These are phyloP conservation scores for Vanessa atalanta DNA, from an alignment of 1,140 invertebrate genomes.

Conservation along the genomic window DNA sequence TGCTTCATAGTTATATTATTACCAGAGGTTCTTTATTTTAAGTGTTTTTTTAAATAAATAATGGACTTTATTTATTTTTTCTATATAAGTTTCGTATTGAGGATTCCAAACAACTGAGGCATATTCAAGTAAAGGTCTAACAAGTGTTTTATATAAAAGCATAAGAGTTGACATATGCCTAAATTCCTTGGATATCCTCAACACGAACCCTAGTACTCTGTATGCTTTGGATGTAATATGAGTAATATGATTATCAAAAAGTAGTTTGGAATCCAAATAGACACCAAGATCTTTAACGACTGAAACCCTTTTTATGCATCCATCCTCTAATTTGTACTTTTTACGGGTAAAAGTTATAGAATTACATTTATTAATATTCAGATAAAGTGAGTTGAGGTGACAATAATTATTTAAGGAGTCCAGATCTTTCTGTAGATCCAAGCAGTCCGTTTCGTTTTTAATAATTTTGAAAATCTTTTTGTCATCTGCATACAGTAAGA, in stretches of 20 bases:
- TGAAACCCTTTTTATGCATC: slow-evolving; percentile 9
- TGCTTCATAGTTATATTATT: not conserved
- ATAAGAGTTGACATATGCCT: slow-evolving; percentile 13
- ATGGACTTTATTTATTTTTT: slow-evolving; percentile 9
- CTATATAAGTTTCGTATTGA: slow-evolving; percentile 14
- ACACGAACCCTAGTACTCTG: not conserved
- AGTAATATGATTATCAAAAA: slow-evolving; percentile 10
- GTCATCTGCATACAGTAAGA: no score
- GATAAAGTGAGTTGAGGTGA: not conserved
- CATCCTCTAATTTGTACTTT: not conserved
- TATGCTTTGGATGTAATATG: slow-evolving; percentile 16
- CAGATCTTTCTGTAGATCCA: not conserved
- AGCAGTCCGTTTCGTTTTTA: not conserved
- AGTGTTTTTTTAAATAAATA: slow-evolving; percentile 12
- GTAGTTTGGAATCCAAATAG: not conserved
- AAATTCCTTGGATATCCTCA: slow-evolving; percentile 14
- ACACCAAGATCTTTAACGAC: slow-evolving; percentile 19
- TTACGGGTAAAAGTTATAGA: slow-evolving; percentile 7
- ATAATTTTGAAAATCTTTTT: no score
- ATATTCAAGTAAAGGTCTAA: slow-evolving; percentile 12
- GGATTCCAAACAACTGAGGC: slow-evolving; percentile 13
- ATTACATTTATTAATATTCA: slow-evolving; percentile 1
- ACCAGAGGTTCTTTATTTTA: slow-evolving; percentile 4
- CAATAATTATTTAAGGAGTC: slow-evolving; percentile 1
- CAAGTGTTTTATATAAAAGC: slow-evolving; percentile 11